Conservation (phyloP, 2,888 invertebrate species). For the Allygus modestus region DNA sequence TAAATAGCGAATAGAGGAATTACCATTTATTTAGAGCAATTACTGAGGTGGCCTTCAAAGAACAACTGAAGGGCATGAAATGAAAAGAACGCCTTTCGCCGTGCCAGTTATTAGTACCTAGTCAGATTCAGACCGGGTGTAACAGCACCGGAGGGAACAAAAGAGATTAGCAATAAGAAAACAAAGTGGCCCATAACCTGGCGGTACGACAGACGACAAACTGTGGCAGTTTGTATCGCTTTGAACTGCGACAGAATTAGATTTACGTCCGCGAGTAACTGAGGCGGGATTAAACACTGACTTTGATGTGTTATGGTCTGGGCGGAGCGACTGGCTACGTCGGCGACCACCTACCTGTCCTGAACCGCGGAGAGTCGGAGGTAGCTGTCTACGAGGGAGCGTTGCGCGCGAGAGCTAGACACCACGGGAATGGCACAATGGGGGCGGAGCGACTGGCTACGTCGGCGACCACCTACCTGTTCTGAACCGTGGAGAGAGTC, state of each 20-base stretch:
- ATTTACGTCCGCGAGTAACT: conserved; percentile 25
- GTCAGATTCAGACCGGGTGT: background rate
- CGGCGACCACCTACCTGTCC: conserved; percentile 25
- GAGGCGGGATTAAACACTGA: conserved; percentile 19
- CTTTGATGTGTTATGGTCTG: conserved; percentile 22
- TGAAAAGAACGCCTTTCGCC: background rate
- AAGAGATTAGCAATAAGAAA: conserved; percentile 15
- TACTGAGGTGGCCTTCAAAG: no score
- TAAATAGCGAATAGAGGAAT: no score
- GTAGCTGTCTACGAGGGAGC: background rate
- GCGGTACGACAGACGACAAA: conserved; percentile 16
- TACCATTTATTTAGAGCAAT: no score
- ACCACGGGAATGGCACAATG: no score
- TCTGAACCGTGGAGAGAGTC: no score
- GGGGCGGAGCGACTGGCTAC: background rate
- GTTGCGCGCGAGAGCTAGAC: no score
- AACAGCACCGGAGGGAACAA: background rate
- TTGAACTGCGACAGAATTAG: conserved; percentile 37
- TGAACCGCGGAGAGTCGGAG: background rate
- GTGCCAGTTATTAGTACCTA: background rate
- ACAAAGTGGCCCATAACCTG: conserved; percentile 28
- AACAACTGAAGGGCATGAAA: background rate
- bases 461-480: no score
- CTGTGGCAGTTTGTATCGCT: conserved; percentile 20
- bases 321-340: background rate